phyloP scores from a whole-genome alignment of 2,113 vertebrate species.

The Ochotona curzoniae region DNA sequence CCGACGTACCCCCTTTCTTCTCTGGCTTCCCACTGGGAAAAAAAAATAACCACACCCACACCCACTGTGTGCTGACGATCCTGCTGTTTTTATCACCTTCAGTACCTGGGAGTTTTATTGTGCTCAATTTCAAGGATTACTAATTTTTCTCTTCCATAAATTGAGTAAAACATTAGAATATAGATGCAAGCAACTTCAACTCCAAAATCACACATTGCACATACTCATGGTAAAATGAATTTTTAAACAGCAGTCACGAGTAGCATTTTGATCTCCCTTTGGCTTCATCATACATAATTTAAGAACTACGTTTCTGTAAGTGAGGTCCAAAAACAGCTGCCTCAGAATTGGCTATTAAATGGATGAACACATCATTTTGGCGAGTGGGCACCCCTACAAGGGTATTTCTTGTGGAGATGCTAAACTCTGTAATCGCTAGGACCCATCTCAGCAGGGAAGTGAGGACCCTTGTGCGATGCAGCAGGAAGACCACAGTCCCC shows the following conservation, averaged over 20 bases:
- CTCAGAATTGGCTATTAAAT: not conserved
- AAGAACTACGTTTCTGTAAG: slow-evolving; percentile 7
- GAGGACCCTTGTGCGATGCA: not conserved
- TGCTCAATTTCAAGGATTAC: slow-evolving; percentile 5
- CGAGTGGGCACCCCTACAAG: not conserved
- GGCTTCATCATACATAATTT: slow-evolving; percentile 15
- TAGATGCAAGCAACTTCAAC: slow-evolving; percentile 2
- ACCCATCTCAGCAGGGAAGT: not conserved
- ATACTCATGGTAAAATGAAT: not conserved
- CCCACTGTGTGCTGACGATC: not conserved
- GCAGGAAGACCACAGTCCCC: not conserved
- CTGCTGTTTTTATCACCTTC: not conserved
- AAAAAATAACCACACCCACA: not conserved
- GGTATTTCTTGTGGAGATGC: not conserved
- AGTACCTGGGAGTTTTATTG: not conserved
- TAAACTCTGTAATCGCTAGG: not conserved
- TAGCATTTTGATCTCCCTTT: slow-evolving; percentile 52
- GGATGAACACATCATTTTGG: not conserved
- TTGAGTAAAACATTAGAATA: slow-evolving; percentile 24
- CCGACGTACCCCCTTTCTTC: not conserved
- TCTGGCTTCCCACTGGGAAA: not conserved
- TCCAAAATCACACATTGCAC: slow-evolving; percentile 21
- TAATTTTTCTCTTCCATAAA: not conserved
- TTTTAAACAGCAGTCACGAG: slow-evolving; percentile 32
- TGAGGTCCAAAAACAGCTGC: not conserved